Evolutionary conservation across 2,113 vertebrate species (phyloP), one percentile per base, ranked within the genome.

Genomic region (Agapornis roseicollis): DNA sequence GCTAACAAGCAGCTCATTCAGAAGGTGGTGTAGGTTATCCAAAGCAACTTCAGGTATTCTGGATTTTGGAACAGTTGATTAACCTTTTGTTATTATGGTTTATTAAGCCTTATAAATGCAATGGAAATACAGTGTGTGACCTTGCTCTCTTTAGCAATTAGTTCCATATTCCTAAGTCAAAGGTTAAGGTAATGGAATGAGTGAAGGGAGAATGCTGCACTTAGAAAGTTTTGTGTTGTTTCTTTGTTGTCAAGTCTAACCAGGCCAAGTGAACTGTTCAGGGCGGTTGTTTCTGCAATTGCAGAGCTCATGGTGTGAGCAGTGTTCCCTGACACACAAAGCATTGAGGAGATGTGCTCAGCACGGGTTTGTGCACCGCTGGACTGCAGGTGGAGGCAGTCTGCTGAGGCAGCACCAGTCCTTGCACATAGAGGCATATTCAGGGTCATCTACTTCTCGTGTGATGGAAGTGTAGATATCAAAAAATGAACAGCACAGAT

Each of bases 1-100:
- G 37, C 68, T 81, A 94, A 81, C 35, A 56, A 91, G 71, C 60
- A 96, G 77, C 76, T 85, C 88, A 58, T 89, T 96, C 66, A 84
- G 50, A 84, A 46, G 8, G 20, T 46, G 47, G 24, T 39, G 13
- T 52, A 85, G 37, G 22, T 47, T 46, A 69, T 55, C 47, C 52
- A 63, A 92, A 85, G 15, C 37, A 35, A 64, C 23, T 55, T 25
- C n/a, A 69, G 35, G 61, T 70, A 23, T n/a, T 77, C 81, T 49
- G 39, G 41, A 17, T 86, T 85, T 80, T 76, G 49, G 63, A 93
- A 20, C 37, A 35, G 12, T 17, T 13, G 17, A 35, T 85, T 58
- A 64, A 66, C 19, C 20, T 55, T n/a, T 60, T 65, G 37, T 80
- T 80, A 17, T 31, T 44, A 19, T 22, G 49, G 47, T 65, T 77